Evolutionary conservation across 2,113 vertebrate genomes (phyloP).

Genomic region (Pluvianellus socialis): DNA sequence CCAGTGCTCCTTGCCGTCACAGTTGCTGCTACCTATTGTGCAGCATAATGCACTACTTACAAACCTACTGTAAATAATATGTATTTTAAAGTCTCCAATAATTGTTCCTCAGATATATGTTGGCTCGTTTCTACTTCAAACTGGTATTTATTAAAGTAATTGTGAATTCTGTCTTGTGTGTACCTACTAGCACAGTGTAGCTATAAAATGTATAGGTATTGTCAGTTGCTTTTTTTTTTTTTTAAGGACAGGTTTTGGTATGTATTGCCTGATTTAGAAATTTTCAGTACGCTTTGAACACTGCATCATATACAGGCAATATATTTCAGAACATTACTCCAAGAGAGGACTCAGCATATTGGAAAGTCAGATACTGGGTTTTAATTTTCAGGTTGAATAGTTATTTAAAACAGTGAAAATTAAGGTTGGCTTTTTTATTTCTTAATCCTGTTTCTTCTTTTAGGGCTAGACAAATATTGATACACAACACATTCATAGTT

Average conservation of each 20-base stretch:
- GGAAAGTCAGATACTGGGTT: conserved; percentile 64
- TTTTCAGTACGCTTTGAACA: conserved; percentile 43
- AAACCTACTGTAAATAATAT: conserved; percentile 6
- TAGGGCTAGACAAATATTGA: conserved; percentile 63
- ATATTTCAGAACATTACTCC: conserved; percentile 59
- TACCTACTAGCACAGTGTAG: background rate
- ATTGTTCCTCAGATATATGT: conserved; percentile 5
- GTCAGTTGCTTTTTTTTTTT: background rate
- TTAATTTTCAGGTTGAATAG: conserved; percentile 74
- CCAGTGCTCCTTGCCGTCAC: background rate
- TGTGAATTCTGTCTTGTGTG: conserved; percentile 2
- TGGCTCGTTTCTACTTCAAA: background rate
- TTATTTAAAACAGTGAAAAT: conserved; percentile 73
- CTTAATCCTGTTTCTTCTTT: conserved; percentile 68
- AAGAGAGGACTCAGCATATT: conserved; percentile 52
- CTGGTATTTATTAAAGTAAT: conserved; percentile 40
- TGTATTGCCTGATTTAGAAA: conserved; percentile 52
- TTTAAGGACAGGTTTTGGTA: conserved; percentile 6
- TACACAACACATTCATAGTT: conserved; percentile 48
- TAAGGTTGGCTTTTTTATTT: conserved; percentile 68
- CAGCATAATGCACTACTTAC: background rate
- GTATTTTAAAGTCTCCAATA: conserved; percentile 20
- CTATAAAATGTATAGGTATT: conserved; percentile 3
- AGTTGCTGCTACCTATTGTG: background rate
- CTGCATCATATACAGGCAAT: background rate